Base-by-base conservation (phyloP, 2,888 invertebrate species). In the Amphipoea oculea region DNA sequence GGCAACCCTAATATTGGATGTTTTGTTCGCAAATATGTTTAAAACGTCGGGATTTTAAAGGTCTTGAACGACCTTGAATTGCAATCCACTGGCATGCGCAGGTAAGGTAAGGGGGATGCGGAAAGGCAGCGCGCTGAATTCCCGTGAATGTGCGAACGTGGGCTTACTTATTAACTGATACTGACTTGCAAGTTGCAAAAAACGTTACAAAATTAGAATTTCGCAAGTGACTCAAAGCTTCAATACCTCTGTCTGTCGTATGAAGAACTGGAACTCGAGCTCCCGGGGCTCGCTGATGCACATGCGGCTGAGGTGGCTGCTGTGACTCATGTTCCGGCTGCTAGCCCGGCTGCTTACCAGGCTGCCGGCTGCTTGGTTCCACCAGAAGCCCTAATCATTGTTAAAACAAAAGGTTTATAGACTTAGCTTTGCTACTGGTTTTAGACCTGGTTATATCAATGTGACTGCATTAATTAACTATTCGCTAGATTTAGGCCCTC, bases 241-340 rank as follows among this genome's bases (percentile, higher is more conserved):
- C 11, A 7, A 57, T 74, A 89, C 88, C 85, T 89, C 86, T 40
- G 80, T 85, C 71, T 84, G 82, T 11, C 76, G 78, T 11, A 85
- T 77, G 66, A 84, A 85, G 62, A 69, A 73, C 62, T 89, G 85
- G 72, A 88, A 84, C 71, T 90, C 89, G 1, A 83, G 72, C 68
- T 90, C 89, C 66, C 79, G 66, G 9, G 82, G 74, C 45, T 77
- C 76, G n/a, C 23, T 51, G 60, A 17, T 1, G 60, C 70, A 5
- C 57, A 57, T 9, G 45, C 36, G 45, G 23, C 83, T 74, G 14
- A 71, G 40, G 42, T 72, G 74, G 23, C 78, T 87, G 76, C 76
- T 51, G 4, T 40, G 63, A n/a, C 76, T 78, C 7, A 14, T 7
- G 20, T 29, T 71, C 12, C 72, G 54, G 40, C 78, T 73, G 70